These are phyloP conservation scores for Phataginus tricuspis DNA, from an alignment of 2,797 vertebrate genomes.

Conservation along the genomic window DNA sequence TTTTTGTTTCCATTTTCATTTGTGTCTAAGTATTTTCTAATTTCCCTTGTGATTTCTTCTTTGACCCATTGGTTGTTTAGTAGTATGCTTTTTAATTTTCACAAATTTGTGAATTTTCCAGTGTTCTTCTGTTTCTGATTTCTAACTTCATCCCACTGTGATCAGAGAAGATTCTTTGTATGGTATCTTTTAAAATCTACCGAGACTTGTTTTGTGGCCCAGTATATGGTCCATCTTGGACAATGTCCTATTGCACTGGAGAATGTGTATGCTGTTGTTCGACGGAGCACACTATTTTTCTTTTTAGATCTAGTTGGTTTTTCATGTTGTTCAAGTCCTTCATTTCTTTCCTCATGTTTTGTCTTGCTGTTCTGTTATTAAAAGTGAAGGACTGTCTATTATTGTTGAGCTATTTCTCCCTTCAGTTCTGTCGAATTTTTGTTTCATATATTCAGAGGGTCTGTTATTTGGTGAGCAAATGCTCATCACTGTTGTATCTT, in stretches of 20 bases:
- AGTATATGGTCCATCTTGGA: neutral
- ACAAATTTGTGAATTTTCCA: neutral
- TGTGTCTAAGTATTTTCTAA: neutral
- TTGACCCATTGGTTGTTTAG: neutral
- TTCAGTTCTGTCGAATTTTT: neutral
- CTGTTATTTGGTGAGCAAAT: neutral
- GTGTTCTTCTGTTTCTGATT: neutral
- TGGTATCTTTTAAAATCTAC: too few species aligned
- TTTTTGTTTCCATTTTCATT: neutral
- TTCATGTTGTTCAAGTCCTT: neutral
- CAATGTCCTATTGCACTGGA: neutral
- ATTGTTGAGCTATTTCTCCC: neutral
- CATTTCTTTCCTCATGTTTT: neutral
- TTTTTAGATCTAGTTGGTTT: neutral
- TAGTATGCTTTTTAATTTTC: neutral
- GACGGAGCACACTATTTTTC: too few species aligned
- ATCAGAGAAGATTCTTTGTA: neutral
- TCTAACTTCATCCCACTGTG: neutral
- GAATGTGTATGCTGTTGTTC: too few species aligned
- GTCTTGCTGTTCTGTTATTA: neutral
- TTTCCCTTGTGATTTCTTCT: neutral
- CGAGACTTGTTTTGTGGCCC: neutral
- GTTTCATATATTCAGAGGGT: neutral
- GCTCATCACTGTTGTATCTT: neutral
- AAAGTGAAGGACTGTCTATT: neutral